A percentile compares a stretch with the other conserved stretches of the same genome.
Conservation (phyloP, 2,113 vertebrate species). For the Conger conger region DNA sequence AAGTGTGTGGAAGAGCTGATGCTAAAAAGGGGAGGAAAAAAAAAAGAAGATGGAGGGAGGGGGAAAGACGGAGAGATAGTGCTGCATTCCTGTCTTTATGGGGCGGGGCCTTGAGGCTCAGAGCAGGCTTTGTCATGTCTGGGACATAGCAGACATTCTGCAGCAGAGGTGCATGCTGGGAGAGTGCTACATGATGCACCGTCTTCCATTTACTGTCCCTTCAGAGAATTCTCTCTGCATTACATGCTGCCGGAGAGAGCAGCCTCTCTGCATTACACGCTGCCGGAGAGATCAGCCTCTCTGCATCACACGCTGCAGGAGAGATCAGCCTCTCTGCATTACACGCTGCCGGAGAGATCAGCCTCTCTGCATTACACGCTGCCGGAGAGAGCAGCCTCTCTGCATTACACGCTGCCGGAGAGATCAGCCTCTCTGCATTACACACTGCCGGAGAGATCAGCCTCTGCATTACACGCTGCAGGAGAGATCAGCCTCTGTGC, state of each 20-base stretch:
- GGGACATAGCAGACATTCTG: conserved; percentile 10
- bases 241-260: background rate
- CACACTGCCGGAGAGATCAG: too few species aligned
- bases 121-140: conserved; percentile 15
- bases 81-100: background rate
- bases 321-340: too few species aligned
- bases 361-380: background rate
- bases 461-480: too few species aligned
- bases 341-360: too few species aligned
- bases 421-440: too few species aligned
- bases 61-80: background rate
- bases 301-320: too few species aligned
- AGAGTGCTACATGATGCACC: background rate
- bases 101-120: background rate
- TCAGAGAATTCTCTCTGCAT: background rate
- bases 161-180: background rate
- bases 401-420: background rate
- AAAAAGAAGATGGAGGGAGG: background rate
- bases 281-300: too few species aligned
- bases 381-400: background rate
- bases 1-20: background rate
- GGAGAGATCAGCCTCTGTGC: too few species aligned
- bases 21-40: background rate
- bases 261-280: background rate
- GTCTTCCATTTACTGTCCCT: background rate